Conservation (phyloP, 2,888 invertebrate species). For the Priocnemis perturbator region DNA sequence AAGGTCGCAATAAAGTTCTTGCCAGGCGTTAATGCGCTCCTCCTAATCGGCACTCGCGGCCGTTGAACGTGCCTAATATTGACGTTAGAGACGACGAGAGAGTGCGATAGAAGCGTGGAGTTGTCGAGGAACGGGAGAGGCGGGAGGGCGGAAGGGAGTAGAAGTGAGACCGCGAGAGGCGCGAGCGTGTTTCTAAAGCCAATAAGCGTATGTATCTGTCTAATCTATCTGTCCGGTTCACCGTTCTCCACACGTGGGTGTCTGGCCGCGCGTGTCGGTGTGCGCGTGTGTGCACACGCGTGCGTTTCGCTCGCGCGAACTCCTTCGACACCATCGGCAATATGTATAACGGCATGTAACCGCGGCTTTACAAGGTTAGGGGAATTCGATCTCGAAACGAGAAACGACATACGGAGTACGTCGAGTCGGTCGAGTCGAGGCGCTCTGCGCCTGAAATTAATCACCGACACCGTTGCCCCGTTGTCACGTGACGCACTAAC, state of each 20-base stretch:
- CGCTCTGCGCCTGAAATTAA: constrained; percentile 40
- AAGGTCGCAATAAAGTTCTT: constrained; percentile 37
- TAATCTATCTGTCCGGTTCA: constrained; percentile 44
- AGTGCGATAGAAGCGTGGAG: background rate
- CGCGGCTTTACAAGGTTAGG: constrained; percentile 54
- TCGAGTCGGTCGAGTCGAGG: too few relatives aligned
- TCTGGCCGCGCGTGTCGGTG: background rate
- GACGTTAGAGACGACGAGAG: background rate
- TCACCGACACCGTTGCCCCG: constrained; percentile 35
- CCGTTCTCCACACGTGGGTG: constrained; percentile 43
- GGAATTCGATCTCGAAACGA: constrained; percentile 51
- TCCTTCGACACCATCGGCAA: constrained; percentile 55
- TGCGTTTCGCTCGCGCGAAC: background rate
- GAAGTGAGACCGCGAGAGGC: constrained; percentile 2
- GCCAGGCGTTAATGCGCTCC: constrained; percentile 24
- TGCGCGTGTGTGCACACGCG: too few relatives aligned
- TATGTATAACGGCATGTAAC: constrained; percentile 56
- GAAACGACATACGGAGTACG: constrained; percentile 23
- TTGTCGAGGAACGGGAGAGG: background rate
- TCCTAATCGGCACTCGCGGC: constrained; percentile 5
- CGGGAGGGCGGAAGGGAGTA: too few relatives aligned
- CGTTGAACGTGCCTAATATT: constrained; percentile 6
- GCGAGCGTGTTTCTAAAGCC: constrained; percentile 20
- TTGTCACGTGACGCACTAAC: constrained; percentile 30
- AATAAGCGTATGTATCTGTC: constrained; percentile 52